A percentile compares a stretch with the other conserved stretches of the same genome.
phyloP scores from a whole-genome alignment of 2,797 vertebrate species.

The Fistularia tabacaria region DNA sequence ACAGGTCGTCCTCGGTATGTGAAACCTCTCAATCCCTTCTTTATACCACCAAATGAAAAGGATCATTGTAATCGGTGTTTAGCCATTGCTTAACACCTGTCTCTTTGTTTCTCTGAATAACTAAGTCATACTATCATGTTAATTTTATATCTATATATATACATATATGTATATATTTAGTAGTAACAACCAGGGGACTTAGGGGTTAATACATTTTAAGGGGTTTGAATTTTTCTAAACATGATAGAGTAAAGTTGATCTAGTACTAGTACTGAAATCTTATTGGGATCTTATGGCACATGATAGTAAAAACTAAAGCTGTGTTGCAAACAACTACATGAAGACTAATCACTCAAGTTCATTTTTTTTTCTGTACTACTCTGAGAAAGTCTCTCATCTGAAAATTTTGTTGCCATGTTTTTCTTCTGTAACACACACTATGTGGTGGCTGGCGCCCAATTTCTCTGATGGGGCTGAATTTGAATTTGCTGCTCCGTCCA shows the following conservation, averaged over 20 bases:
- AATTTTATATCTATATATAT: too few species aligned
- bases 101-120: constrained; percentile 26
- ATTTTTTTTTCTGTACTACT: constrained; percentile 69
- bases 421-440: constrained; percentile 97
- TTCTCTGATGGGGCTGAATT: constrained; percentile 92
- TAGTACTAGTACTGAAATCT: constrained; percentile 47
- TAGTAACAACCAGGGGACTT: constrained; percentile 40
- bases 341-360: constrained; percentile 69
- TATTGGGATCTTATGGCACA: constrained; percentile 33
- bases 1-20: constrained; percentile 87
- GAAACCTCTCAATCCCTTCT: constrained; percentile 30
- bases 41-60: constrained; percentile 44
- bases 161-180: constrained; percentile 13
- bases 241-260: constrained; percentile 33
- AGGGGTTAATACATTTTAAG: constrained; percentile 35
- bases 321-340: constrained; percentile 47
- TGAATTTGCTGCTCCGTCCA: constrained; percentile 93
- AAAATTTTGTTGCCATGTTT: constrained; percentile 98
- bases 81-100: constrained; percentile 52
- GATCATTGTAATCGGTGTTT: constrained; percentile 56
- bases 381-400: constrained; percentile 88
- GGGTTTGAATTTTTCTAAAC: constrained; percentile 8
- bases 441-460: constrained; percentile 91
- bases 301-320: constrained; percentile 41
- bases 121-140: constrained; percentile 31